phyloP scores from a whole-genome alignment of 1,140 invertebrate genomes.

The Drosophila watanabei region DNA sequence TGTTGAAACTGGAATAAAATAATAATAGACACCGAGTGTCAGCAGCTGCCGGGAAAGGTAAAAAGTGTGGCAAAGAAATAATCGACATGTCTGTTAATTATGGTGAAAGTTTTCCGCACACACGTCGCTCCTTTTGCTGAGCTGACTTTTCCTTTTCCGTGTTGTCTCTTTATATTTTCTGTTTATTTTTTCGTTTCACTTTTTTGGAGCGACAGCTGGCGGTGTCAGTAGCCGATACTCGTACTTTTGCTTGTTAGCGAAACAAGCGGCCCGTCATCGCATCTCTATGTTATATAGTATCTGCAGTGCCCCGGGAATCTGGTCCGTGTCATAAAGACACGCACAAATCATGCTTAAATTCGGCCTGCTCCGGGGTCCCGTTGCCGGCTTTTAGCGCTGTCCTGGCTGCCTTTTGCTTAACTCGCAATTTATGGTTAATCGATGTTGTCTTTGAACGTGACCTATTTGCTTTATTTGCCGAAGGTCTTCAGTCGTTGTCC shows the following conservation, averaged over 20 bases:
- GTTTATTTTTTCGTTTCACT: slow-evolving; percentile 34
- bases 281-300: slow-evolving; percentile 17
- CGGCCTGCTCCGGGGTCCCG: slow-evolving; percentile 33
- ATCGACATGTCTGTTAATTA: slow-evolving; percentile 84
- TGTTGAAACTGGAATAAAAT: slow-evolving; percentile 61
- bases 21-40: slow-evolving; percentile 44
- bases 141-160: slow-evolving; percentile 52
- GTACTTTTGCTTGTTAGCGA: slow-evolving; percentile 63
- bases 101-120: slow-evolving; percentile 77
- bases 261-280: slow-evolving; percentile 49
- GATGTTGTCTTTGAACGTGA: slow-evolving; percentile 85
- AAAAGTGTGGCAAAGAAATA: slow-evolving; percentile 77
- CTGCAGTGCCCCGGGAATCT: slow-evolving; percentile 37
- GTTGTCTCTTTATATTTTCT: slow-evolving; percentile 17
- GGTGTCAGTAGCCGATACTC: slow-evolving; percentile 50
- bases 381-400: slow-evolving; percentile 41
- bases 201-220: slow-evolving; percentile 71
- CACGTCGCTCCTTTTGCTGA: slow-evolving; percentile 50
- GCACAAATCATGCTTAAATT: slow-evolving; percentile 81
- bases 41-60: slow-evolving; percentile 76
- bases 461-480: slow-evolving; percentile 83
- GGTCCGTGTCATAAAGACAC: slow-evolving; percentile 78
- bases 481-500: slow-evolving; percentile 50
- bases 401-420: slow-evolving; percentile 82
- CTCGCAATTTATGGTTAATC: slow-evolving; percentile 85